Percentiles rank a stretch among this genome's conserved stretches.
Evolutionary conservation across 2,797 vertebrate genomes (phyloP).

Genomic region (Chrysocyon brachyurus): DNA sequence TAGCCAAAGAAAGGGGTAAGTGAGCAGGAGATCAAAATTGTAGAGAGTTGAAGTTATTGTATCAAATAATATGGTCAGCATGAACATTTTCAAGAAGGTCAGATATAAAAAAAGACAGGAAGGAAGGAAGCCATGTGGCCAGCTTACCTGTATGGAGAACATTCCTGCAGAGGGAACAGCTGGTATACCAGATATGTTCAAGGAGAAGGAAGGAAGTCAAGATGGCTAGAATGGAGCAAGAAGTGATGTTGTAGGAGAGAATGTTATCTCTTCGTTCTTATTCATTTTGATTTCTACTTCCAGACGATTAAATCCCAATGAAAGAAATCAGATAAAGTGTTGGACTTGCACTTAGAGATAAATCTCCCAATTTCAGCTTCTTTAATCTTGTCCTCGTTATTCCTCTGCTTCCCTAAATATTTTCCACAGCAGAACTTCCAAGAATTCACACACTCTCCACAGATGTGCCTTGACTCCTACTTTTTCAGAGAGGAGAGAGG

Average conservation of each 20-base stretch:
- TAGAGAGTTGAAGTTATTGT: not conserved
- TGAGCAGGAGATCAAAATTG: not conserved
- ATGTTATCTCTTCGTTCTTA: not conserved
- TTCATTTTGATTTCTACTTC: not conserved
- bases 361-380: not conserved
- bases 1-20: not conserved
- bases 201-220: not conserved
- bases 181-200: not conserved
- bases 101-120: not conserved
- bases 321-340: not conserved
- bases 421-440: not conserved
- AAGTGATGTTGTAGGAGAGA: not conserved
- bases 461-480: not conserved
- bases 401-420: not conserved
- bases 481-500: not conserved
- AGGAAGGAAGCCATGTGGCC: not conserved
- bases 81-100: not conserved
- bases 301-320: not conserved
- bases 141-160: not conserved
- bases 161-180: not conserved
- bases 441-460: not conserved
- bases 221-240: not conserved
- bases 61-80: not conserved
- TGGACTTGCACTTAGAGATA: not conserved
- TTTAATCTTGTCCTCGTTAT: not conserved